A percentile compares a stretch with the other conserved stretches of the same genome.
Evolutionary conservation across 2,797 vertebrate species (phyloP).

Genomic region (Threskiornis aethiopicus): DNA sequence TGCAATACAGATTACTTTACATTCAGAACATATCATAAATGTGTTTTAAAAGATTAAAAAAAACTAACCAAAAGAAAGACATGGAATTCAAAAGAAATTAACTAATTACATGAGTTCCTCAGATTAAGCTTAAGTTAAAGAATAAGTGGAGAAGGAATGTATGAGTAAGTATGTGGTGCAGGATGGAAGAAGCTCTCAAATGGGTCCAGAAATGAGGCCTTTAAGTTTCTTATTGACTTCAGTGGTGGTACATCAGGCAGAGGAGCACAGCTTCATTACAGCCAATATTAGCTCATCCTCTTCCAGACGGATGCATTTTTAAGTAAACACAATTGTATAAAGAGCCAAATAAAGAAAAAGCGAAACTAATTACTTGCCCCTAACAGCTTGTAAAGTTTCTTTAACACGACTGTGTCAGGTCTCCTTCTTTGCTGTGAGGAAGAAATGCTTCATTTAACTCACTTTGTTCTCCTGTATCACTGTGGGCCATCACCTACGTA

Average conservation of each 20-base stretch:
- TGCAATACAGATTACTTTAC: not conserved
- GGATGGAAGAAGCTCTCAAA: not conserved
- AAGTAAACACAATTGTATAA: constrained; percentile 28
- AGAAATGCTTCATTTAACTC: not conserved
- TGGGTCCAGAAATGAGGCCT: not conserved
- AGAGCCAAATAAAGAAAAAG: not conserved
- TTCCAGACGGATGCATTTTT: constrained; percentile 23
- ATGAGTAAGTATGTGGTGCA: not conserved
- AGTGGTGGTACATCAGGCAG: not conserved
- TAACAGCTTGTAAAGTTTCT: not conserved
- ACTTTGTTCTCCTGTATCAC: not conserved
- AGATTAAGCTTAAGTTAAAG: not conserved
- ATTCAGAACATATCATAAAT: not conserved
- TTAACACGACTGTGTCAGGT: not conserved
- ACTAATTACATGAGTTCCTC: not conserved
- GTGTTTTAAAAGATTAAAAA: not conserved
- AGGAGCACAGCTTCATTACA: constrained; percentile 14
- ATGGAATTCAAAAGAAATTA: not conserved
- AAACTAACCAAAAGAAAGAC: not conserved
- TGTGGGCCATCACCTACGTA: not conserved
- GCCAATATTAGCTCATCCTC: not conserved
- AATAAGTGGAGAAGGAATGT: not conserved
- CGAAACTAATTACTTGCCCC: not conserved
- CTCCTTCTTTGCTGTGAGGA: not conserved
- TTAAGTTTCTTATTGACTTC: constrained; percentile 9